Evolutionary conservation across 2,888 invertebrate genomes (phyloP), one percentile per base, ranked within the genome.

Genomic region (Linnaemya vulpina): DNA sequence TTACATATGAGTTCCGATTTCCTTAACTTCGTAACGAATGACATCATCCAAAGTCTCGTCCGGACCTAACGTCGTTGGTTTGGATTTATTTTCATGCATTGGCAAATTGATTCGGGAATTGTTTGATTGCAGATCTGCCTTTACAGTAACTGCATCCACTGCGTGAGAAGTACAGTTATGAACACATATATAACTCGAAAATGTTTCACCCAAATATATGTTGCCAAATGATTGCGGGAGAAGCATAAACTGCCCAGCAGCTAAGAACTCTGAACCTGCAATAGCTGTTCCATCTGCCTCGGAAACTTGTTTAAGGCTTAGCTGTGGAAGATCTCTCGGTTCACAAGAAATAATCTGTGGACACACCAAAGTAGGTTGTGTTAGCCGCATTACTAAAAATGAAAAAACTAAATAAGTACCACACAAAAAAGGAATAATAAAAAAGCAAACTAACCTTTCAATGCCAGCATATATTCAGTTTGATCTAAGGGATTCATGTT

Each of bases 1-100:
- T 92, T 93, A 97, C 97, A 99, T 98, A 91, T 99, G 99, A 62
- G 98, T 97, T 55, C 99, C 99, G 88, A 98, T 96, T 93, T 99
- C 99, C 93, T 99, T 99, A n/a, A 99, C 98, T 94, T 99, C 99
- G 93, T 99, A 98, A 90, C 98, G 97, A 90, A 99, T 98, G 46
- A 99, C 97, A 93, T 98, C 96, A 93, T 98, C 98, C 17, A 98
- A 94, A 13, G 97, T 98, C 90, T 96, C 95, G 89, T 97, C 96
- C 0, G 97, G 96, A 88, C 94, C 94, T 71, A 95, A 91, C 88
- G 94, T 93, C 0, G 94, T 93, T 9, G 95, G 94, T 2, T 94
- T 92, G 9, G 93, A 92, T 87, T 95, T 94, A 86, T 94, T 94
- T 89, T 95, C 95, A 88, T 95, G 95, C 87, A 96, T 95, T 7